Conservation (phyloP, 2,888 invertebrate genomes). For the Troides oblongomaculatus region DNA sequence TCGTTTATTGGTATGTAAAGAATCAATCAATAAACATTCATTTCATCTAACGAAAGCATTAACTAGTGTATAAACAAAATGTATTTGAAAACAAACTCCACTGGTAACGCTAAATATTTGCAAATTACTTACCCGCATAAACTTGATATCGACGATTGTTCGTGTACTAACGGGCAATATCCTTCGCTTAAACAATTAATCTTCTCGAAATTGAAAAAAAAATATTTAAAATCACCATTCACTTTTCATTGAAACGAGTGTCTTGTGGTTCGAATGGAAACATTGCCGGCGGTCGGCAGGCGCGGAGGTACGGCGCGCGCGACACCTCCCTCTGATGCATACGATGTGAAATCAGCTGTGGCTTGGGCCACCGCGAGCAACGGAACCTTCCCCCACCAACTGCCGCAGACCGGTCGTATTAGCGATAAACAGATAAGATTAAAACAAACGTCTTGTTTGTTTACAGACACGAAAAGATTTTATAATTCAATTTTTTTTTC, state of each 20-base stretch:
- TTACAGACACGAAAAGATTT: slow-evolving; percentile 45
- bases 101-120: slow-evolving; percentile 11
- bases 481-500: slow-evolving; percentile 5
- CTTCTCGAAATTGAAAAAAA: neutral
- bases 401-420: slow-evolving; percentile 40
- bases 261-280: slow-evolving; percentile 35
- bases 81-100: slow-evolving; percentile 16
- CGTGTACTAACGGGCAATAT: slow-evolving; percentile 14
- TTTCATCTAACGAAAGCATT: no score
- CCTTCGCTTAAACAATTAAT: slow-evolving; percentile 11
- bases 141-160: slow-evolving; percentile 25
- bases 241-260: slow-evolving; percentile 36
- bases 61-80: neutral
- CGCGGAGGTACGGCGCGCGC: slow-evolving; percentile 48
- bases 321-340: slow-evolving; percentile 43
- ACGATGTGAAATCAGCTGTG: slow-evolving; percentile 78
- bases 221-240: slow-evolving; percentile 30
- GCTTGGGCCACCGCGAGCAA: slow-evolving; percentile 44
- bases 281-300: slow-evolving; percentile 59
- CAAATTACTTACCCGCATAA: slow-evolving; percentile 30
- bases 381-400: slow-evolving; percentile 49
- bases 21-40: no score
- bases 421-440: slow-evolving; percentile 61
- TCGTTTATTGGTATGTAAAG: no score
- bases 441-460: slow-evolving; percentile 48